phyloP scores from a whole-genome alignment of 2,113 vertebrate species.

The Piaya cayana region DNA sequence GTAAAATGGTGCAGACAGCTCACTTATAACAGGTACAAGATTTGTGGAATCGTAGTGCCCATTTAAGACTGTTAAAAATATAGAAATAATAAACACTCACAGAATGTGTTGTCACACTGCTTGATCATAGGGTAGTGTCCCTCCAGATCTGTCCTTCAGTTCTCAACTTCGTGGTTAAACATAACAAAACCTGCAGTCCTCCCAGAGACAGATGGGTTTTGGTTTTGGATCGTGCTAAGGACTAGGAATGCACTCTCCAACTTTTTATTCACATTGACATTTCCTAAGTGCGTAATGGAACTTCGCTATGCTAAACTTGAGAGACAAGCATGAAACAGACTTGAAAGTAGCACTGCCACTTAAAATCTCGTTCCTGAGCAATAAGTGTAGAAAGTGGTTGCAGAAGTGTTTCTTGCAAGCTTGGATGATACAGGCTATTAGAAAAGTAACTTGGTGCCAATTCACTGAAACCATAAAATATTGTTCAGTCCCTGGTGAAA shows the following conservation, averaged over 20 bases:
- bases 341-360: neutral
- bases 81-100: neutral
- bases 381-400: neutral
- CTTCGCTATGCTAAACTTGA: neutral
- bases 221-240: neutral
- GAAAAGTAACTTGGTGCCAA: neutral
- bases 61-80: neutral
- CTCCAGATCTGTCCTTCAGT: neutral
- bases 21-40: neutral
- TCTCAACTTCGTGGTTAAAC: neutral
- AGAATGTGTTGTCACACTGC: neutral
- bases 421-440: neutral
- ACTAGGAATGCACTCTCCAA: neutral
- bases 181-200: neutral
- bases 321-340: neutral
- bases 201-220: rapidly evolving
- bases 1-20: neutral
- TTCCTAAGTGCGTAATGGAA: neutral
- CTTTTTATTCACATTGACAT: neutral
- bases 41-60: neutral
- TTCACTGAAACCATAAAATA: neutral
- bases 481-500: neutral
- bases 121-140: neutral
- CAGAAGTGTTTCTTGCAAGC: neutral
- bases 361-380: neutral